Percentiles rank a stretch among this genome's conserved stretches.
Evolutionary conservation across 2,113 vertebrate species (phyloP).

Genomic region (Geococcyx californianus): DNA sequence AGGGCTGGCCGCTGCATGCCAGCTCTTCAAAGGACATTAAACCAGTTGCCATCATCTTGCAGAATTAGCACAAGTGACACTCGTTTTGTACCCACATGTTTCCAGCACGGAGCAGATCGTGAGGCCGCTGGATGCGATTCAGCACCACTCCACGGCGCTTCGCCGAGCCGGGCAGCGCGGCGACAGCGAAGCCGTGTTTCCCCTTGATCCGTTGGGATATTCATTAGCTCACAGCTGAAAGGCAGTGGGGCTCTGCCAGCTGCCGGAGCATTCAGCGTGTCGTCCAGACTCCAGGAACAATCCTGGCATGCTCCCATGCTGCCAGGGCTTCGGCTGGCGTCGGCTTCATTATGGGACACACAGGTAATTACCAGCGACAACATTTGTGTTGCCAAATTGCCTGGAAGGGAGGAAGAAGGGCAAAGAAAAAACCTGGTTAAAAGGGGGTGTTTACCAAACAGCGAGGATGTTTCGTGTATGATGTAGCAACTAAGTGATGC

Average conservation of each 20-base stretch:
- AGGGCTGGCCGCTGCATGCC: rapidly evolving
- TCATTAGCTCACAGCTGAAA: neutral
- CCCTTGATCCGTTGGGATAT: neutral
- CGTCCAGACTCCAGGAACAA: neutral
- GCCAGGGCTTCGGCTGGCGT: neutral
- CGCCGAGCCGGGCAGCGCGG: neutral
- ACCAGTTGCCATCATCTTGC: neutral
- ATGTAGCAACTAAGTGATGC: rapidly evolving
- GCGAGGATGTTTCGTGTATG: neutral
- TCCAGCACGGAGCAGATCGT: constrained; percentile 66
- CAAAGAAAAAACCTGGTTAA: neutral
- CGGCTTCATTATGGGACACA: neutral
- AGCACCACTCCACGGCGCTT: neutral
- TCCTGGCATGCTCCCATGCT: neutral
- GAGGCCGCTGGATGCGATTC: neutral
- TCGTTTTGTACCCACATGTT: constrained; percentile 70
- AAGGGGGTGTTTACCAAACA: neutral
- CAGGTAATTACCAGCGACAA: neutral
- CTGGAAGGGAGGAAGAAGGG: neutral
- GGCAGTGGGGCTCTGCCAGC: neutral
- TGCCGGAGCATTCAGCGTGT: neutral
- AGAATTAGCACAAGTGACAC: constrained; percentile 63
- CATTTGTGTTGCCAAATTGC: neutral
- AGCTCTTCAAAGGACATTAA: neutral
- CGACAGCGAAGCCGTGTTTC: neutral